Percentiles rank a stretch among this genome's conserved stretches.
Conservation (phyloP, 2,797 vertebrate genomes). For the Leptodactylus fallax region DNA sequence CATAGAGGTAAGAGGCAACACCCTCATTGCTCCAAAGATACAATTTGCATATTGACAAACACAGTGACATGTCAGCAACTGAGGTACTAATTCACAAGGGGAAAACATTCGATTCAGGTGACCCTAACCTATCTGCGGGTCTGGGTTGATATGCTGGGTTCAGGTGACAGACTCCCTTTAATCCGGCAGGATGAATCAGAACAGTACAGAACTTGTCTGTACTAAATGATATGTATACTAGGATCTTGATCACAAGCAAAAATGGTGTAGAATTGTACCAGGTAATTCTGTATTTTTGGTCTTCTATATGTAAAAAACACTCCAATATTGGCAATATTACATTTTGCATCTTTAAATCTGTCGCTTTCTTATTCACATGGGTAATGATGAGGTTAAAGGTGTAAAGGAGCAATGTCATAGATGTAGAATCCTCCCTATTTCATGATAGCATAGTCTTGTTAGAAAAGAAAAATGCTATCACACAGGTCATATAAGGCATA, state of each 20-base stretch:
- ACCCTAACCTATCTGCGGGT: no score
- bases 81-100: no score
- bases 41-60: no score
- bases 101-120: no score
- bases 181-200: background rate
- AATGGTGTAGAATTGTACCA: background rate
- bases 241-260: background rate
- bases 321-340: background rate
- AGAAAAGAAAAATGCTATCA: constrained; percentile 37
- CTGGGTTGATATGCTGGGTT: no score
- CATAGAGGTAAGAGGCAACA: no score
- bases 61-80: no score
- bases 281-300: background rate
- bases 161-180: no score
- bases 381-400: constrained; percentile 25
- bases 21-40: no score
- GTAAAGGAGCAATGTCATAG: constrained; percentile 9
- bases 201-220: background rate
- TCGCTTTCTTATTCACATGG: background rate
- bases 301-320: background rate
- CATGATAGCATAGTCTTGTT: constrained; percentile 39
- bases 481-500: constrained; percentile 36
- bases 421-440: background rate
- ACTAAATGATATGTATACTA: background rate
- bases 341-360: background rate